Percentiles rank a stretch among this genome's conserved stretches.
Evolutionary conservation across 2,888 invertebrate genomes (phyloP).

Genomic region (Fragum whitleyi): DNA sequence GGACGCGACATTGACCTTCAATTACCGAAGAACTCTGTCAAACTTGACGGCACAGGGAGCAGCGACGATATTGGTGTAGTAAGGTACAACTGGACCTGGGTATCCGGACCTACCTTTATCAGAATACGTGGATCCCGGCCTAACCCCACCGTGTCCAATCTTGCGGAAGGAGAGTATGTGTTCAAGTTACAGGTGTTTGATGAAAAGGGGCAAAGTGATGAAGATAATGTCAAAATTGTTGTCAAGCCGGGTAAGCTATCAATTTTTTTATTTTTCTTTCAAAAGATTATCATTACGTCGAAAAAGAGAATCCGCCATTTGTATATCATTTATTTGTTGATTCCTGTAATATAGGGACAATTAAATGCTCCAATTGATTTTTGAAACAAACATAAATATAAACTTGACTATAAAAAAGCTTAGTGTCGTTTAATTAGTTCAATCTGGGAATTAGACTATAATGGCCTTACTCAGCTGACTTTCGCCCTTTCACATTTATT

Average conservation of each 20-base stretch:
- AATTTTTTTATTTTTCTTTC: background rate
- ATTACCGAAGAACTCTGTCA: slow-evolving; percentile 42
- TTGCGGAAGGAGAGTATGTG: slow-evolving; percentile 42
- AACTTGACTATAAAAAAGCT: no score
- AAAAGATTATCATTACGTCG: no score
- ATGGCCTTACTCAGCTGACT: no score
- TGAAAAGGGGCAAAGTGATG: slow-evolving; percentile 35
- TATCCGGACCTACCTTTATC: background rate
- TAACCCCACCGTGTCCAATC: background rate
- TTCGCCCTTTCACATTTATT: no score
- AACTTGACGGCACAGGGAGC: slow-evolving; percentile 37
- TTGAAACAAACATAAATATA: no score
- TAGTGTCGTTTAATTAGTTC: no score
- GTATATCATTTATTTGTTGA: no score
- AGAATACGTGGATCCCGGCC: background rate
- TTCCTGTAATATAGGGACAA: no score
- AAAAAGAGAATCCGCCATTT: no score
- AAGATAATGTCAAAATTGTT: slow-evolving; percentile 28
- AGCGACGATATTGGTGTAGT: slow-evolving; percentile 43
- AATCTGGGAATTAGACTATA: no score
- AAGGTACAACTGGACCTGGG: slow-evolving; percentile 35
- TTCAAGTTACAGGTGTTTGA: slow-evolving; percentile 52
- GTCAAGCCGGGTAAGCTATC: slow-evolving; percentile 43
- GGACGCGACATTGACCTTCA: slow-evolving; percentile 40
- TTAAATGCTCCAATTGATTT: no score